A percentile compares a stretch with the other conserved stretches of the same genome.
Evolutionary conservation across 2,113 vertebrate genomes (phyloP).

Genomic region (Rhinichthys klamathensis): DNA sequence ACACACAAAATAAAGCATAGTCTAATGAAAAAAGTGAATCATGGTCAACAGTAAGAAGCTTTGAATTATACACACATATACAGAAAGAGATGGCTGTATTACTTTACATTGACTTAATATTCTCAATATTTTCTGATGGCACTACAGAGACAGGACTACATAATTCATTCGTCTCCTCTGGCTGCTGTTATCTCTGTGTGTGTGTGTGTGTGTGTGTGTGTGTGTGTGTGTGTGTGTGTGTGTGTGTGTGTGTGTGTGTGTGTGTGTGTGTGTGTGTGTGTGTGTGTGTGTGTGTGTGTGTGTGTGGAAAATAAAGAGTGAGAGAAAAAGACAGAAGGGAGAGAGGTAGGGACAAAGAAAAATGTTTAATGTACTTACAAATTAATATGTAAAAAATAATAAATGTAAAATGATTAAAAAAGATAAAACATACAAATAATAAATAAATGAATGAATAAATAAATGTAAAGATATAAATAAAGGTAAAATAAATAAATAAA

Average conservation of each 20-base stretch:
- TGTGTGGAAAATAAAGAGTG: background rate
- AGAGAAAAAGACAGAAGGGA: background rate
- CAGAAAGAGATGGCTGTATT: background rate
- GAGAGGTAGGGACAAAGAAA: background rate
- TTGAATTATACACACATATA: background rate
- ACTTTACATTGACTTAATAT: constrained; percentile 27
- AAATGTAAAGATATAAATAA: background rate
- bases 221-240: background rate
- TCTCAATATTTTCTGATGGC: constrained; percentile 36
- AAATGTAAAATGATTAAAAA: too few species aligned
- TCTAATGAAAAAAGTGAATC: background rate
- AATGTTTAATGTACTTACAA: background rate
- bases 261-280: too few species aligned
- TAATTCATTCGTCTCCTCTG: constrained; percentile 46
- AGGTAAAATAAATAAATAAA: background rate
- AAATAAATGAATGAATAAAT: background rate
- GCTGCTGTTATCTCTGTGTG: constrained; percentile 6
- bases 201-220: background rate
- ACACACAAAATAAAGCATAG: background rate
- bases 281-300: background rate
- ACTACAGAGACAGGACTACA: constrained; percentile 49
- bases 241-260: background rate
- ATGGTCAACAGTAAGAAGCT: background rate
- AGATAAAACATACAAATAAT: too few species aligned
- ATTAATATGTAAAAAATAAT: too few species aligned